A percentile compares a stretch with the other conserved stretches of the same genome.
These are phyloP conservation scores for Myotis vivesi DNA, from an alignment of 2,797 vertebrate species.

Conservation along the genomic window DNA sequence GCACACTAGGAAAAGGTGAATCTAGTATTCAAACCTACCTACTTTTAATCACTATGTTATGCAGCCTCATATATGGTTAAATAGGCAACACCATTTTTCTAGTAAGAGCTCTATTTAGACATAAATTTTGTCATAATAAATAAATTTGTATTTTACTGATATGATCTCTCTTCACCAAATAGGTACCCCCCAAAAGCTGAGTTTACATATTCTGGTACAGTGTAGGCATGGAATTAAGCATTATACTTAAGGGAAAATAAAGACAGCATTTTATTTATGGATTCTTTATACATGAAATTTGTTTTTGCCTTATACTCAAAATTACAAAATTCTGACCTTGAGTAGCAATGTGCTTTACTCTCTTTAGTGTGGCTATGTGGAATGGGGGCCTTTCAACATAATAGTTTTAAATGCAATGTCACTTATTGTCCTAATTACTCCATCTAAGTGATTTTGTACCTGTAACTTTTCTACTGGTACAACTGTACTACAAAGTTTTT, in stretches of 20 bases:
- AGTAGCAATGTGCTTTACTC: not conserved
- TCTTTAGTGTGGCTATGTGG: not conserved
- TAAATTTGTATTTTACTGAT: conserved; percentile 20
- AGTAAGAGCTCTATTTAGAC: conserved; percentile 10
- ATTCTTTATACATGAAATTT: not conserved
- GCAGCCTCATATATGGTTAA: not conserved
- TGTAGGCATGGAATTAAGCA: not conserved
- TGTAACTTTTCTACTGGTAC: not conserved
- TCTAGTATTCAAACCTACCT: conserved; percentile 8
- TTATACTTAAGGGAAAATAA: conserved; percentile 14
- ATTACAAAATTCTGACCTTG: conserved; percentile 3
- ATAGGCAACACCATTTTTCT: not conserved
- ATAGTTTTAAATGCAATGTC: conserved; percentile 11
- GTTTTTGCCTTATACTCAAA: conserved; percentile 26
- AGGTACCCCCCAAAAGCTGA: not conserved
- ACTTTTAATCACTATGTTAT: not conserved
- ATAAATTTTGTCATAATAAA: not conserved
- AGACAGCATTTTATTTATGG: not conserved
- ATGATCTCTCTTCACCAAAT: not conserved
- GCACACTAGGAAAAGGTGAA: not conserved
- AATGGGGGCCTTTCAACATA: not conserved
- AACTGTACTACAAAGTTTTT: not conserved
- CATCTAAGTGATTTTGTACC: not conserved
- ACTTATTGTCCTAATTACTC: not conserved
- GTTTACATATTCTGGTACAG: not conserved